Base-by-base conservation (phyloP, 1,140 invertebrate species). In the Anoplolepis gracilipes region DNA sequence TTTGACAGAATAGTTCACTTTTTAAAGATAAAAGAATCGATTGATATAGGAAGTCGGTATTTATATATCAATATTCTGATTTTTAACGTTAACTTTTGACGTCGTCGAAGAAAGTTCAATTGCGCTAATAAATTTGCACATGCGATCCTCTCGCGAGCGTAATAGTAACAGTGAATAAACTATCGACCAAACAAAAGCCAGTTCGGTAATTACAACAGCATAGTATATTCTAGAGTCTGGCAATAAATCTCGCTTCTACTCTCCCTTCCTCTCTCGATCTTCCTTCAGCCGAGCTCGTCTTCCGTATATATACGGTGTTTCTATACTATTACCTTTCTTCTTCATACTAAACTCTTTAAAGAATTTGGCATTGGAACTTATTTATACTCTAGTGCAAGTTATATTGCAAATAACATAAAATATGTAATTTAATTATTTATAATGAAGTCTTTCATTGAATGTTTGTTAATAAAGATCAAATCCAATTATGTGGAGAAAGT, bases 121-220 rank as follows among this genome's bases (percentile, higher is more conserved):
- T 36, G n/a, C 42, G 39, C 19, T 65, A 49, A 64, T 64, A 78
- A 64, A 78, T 65, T 78, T n/a, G n/a, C 16, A 64, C 30, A 62
- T 62, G 75, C 25, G 57, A 77, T 62, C n/a, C 28, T n/a, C 30
- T 42, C 73, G 19, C 73, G 3, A 8, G 55, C 22, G 22, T 39
- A 61, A 76, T 76, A 57, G 42, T n/a, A 78, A 49, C 28, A 4
- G n/a, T 49, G 76, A 65, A 49, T 78, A 78, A 78, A 78, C 42
- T 78, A 65, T 78, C 39, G 61, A 65, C 42, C 39, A 78, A 78
- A 65, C 42, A 78, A 65, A 78, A 65, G 42, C 39, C 61, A 89
- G 85, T 86, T 89, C 36, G 62, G 73, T 91, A 91, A 91, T 91
- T 90, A 90, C 84, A 87, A 86, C 89, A 87, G 88, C 42, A 89